A percentile compares a stretch with the other conserved stretches of the same genome.
phyloP scores from a whole-genome alignment of 2,888 invertebrate species.

The Nowickia ferox region DNA sequence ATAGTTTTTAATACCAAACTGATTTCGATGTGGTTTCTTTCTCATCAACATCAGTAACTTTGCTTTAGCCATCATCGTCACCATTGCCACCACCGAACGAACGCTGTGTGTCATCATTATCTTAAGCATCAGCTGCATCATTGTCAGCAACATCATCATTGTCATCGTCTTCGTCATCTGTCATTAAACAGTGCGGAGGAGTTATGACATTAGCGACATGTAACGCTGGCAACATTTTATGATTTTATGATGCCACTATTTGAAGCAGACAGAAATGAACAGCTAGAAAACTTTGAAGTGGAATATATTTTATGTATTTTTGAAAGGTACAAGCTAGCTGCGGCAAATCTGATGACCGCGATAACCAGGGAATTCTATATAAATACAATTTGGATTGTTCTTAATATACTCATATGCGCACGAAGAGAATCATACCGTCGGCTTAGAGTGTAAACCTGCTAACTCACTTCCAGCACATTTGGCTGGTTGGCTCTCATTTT shows the following conservation, averaged over 20 bases:
- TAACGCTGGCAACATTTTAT: neutral
- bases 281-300: neutral
- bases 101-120: constrained; percentile 49
- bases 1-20: constrained; percentile 41
- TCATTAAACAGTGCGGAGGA: constrained; percentile 33
- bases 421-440: too few relatives aligned
- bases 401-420: too few relatives aligned
- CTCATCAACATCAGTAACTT: constrained; percentile 12
- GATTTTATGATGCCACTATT: neutral
- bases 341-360: too few relatives aligned
- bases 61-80: constrained; percentile 7
- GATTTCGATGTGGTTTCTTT: constrained; percentile 42
- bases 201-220: constrained; percentile 23
- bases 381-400: too few relatives aligned
- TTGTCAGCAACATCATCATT: constrained; percentile 33
- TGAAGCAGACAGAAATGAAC: neutral
- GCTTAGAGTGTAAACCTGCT: too few relatives aligned
- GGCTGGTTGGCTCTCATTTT: too few relatives aligned
- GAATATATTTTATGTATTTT: neutral
- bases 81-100: neutral
- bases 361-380: too few relatives aligned
- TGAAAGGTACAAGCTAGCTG: neutral
- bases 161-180: constrained; percentile 42
- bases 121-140: constrained; percentile 51
- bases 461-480: too few relatives aligned